Evolutionary conservation across 2,113 vertebrate genomes (phyloP), one percentile per base, ranked within the genome.

Genomic region (Oncorhynchus kisutch): DNA sequence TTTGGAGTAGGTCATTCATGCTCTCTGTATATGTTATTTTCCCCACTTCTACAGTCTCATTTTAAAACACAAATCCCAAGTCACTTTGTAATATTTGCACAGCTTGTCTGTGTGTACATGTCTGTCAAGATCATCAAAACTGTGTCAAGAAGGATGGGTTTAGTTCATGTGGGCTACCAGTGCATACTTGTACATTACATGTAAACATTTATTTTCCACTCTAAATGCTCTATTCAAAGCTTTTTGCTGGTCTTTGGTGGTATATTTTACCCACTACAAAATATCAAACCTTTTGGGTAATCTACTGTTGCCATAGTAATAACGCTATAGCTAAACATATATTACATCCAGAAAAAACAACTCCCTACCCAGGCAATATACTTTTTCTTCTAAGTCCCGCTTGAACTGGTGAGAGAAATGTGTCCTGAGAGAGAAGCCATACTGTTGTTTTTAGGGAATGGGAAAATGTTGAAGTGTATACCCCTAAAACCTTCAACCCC

Each of bases 31-130:
- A 79, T 57, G 72, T 77, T 85, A 73, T 65, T 66, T 78, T 78
- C 70, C 67, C 79, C 73, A 78, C 79, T 85, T 65, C 73, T 81
- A 76, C 57, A 73, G 85, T 76, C 83, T 87, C 86, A 92, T 90
- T 79, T 90, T 87, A 85, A 86, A 82, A 90, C 88, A 88, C 88
- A 84, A 18, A 16, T 85, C 88, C 78, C 81, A 81, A 87, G 73
- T 84, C 87, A 83, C 77, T 9, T 80, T 81, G 72, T 73, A 66
- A 78, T 93, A 90, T 93, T 93, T 94, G 80, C 88, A 92, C 93
- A 94, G 91, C 92, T 94, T 93, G 92, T 83, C 83, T 90, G 80
- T 86, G 90, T 93, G 88, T 92, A 90, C 87, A 91, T 71, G 87
- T 89, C 92, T 91, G 91, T 92, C 90, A 91, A 80, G 87, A 81